A percentile compares a stretch with the other conserved stretches of the same genome.
Conservation (phyloP, 2,888 invertebrate genomes). For the Drosophila melanosoma region DNA sequence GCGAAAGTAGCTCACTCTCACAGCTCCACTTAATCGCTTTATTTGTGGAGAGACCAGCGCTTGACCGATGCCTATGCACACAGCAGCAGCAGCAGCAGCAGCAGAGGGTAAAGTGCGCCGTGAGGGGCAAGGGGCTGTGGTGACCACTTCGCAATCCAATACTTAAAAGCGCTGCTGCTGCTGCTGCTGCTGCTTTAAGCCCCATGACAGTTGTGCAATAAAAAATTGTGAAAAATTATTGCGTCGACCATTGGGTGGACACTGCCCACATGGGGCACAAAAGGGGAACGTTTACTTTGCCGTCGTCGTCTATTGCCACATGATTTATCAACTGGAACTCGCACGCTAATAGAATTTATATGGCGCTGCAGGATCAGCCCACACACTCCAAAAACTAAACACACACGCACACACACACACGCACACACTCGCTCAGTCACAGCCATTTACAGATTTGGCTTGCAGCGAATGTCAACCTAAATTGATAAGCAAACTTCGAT, state of each 20-base stretch:
- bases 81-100: too few species aligned
- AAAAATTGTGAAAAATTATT: constrained; percentile 66
- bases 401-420: neutral
- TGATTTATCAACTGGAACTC: constrained; percentile 71
- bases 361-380: constrained; percentile 49
- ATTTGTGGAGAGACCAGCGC: constrained; percentile 54
- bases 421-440: neutral
- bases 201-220: constrained; percentile 68
- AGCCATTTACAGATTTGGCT: constrained; percentile 38
- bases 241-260: constrained; percentile 42
- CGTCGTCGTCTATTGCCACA: constrained; percentile 54
- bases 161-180: constrained; percentile 46
- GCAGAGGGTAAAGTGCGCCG: too few species aligned
- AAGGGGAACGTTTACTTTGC: constrained; percentile 9
- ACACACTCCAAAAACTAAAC: constrained; percentile 17
- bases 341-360: constrained; percentile 70
- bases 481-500: constrained; percentile 70
- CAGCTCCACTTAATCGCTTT: constrained; percentile 71
- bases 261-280: constrained; percentile 47
- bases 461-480: constrained; percentile 44
- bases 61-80: neutral
- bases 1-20: constrained; percentile 75
- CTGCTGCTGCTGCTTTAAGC: constrained; percentile 16
- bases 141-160: constrained; percentile 32
- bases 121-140: neutral